Percentiles rank a stretch among this genome's conserved stretches.
These are phyloP conservation scores for Ivindomyrus marchei DNA, from an alignment of 2,113 vertebrate genomes.

Conservation along the genomic window DNA sequence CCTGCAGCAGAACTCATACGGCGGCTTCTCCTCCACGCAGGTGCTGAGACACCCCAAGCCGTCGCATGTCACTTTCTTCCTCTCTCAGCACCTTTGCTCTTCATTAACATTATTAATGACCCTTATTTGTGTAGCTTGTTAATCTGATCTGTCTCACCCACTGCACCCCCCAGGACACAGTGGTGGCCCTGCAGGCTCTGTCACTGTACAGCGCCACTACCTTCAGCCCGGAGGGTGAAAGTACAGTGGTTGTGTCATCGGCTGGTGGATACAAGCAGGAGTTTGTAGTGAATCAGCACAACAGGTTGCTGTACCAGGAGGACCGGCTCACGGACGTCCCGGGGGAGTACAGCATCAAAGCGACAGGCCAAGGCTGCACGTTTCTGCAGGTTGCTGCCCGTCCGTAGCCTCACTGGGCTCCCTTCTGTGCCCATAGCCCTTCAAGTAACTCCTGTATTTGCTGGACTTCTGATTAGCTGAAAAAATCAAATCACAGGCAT, in stretches of 20 bases:
- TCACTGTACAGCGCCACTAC: constrained; percentile 64
- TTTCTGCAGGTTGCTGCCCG: constrained; percentile 62
- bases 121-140: background rate
- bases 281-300: constrained; percentile 63
- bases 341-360: constrained; percentile 57
- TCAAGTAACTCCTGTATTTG: background rate
- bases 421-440: background rate
- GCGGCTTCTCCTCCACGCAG: constrained; percentile 79
- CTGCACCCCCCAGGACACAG: constrained; percentile 63
- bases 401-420: background rate
- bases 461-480: background rate
- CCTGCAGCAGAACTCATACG: constrained; percentile 70
- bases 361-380: constrained; percentile 61
- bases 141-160: background rate
- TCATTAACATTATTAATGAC: background rate
- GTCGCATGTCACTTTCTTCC: background rate
- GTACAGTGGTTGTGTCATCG: constrained; percentile 56
- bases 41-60: constrained; percentile 44
- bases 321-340: constrained; percentile 53
- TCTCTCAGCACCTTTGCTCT: background rate
- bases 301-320: constrained; percentile 72
- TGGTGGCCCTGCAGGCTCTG: constrained; percentile 80
- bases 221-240: constrained; percentile 41
- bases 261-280: constrained; percentile 43
- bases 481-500: background rate